Base-by-base conservation (phyloP, 2,113 vertebrate genomes). In the Coryphaenoides rupestris region DNA sequence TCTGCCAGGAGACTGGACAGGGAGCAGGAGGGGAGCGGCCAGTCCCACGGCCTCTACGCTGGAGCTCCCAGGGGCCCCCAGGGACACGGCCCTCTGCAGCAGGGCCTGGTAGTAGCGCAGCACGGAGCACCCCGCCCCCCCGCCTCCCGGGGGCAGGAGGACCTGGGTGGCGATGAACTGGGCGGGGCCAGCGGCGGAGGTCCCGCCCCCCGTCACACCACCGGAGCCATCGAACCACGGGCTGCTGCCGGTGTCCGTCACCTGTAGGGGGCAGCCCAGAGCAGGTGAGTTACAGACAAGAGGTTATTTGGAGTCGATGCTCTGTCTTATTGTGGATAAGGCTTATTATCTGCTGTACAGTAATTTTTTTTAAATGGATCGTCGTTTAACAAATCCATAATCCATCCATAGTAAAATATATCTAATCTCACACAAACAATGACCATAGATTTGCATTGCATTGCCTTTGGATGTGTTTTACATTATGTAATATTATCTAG, bases 121-220 rank as follows among this genome's bases (percentile, higher is more conserved):
- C 13, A 89, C 84, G 14, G 80, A 81, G 69, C 80, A 84, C 66
- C 84, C 86, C 19, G 1, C 22, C 15, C 67, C 54, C 54, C 67
- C 70, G 0, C 16, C 0, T 21, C 68, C 72, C 59, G 60, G 55
- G 1, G 86, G 83, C 14, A 83, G 81, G 62, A 86, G 72, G 66
- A 89, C 82, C 78, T 88, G 83, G 66, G 54, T 87, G 63, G 86
- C 83, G 21, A 81, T 74, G 54, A 83, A 78, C 21, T 85, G 79
- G 17, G 19, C 7, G 13, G 33, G 33, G 33, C 33, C 33, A 7
- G 33, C 33, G 9, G 33, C 13, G n/a, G n/a, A n/a, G 5, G 33
- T 21, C n/a, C 46, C 22, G 5, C 73, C 66, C 54, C 50, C 63
- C 7, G 7, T 49, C 16, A 55, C 68, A 46, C 55, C 52, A 63